Conservation (phyloP, 1,140 invertebrate species). For the Kradibia gibbosae region DNA sequence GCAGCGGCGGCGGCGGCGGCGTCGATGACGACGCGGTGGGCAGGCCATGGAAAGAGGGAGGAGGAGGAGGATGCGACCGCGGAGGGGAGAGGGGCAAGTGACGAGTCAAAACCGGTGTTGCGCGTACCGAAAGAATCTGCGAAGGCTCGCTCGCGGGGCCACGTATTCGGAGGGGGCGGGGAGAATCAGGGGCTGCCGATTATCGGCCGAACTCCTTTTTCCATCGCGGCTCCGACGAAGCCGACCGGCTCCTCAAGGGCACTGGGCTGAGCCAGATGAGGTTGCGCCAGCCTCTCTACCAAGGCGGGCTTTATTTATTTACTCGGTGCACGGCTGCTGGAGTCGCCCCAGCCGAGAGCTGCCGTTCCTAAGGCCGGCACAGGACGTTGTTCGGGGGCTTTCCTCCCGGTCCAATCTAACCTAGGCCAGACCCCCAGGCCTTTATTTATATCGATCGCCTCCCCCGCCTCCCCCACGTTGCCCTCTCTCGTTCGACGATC, state of each 20-base stretch:
- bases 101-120: constrained; percentile 8
- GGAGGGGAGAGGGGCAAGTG: not conserved
- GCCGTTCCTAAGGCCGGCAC: not conserved
- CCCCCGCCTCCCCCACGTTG: not conserved
- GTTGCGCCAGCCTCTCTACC: not conserved
- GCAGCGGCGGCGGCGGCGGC: too few relatives aligned
- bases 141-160: not conserved
- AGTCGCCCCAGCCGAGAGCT: not conserved
- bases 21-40: too few relatives aligned
- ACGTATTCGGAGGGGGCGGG: not conserved
- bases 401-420: not conserved
- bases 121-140: not conserved
- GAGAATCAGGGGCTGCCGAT: not conserved
- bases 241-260: too few relatives aligned
- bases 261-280: too few relatives aligned
- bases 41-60: too few relatives aligned
- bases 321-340: not conserved
- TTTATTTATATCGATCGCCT: not conserved
- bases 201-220: not conserved
- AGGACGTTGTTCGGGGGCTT: too few relatives aligned
- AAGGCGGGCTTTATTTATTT: not conserved
- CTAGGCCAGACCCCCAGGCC: not conserved
- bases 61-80: not conserved
- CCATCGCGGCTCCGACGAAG: not conserved
- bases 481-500: not conserved